Percentiles rank a stretch among this genome's conserved stretches.
phyloP scores from a whole-genome alignment of 1,140 invertebrate genomes.

The Drosophila erecta region DNA sequence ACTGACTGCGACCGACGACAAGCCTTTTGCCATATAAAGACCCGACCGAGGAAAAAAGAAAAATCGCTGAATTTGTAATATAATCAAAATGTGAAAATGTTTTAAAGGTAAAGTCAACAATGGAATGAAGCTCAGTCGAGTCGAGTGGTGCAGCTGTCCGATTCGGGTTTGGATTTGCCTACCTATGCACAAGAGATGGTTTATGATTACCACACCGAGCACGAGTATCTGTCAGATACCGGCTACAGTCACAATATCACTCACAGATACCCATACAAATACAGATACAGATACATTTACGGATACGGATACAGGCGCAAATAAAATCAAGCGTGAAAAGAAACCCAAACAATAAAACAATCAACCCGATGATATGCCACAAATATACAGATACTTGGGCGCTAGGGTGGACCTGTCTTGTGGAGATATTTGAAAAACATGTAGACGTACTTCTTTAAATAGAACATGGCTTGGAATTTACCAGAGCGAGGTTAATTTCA shows the following conservation, averaged over 20 bases:
- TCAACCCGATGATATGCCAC: slow-evolving; percentile 59
- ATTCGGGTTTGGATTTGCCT: slow-evolving; percentile 63
- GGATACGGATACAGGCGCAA: slow-evolving; percentile 22
- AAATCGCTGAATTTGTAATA: slow-evolving; percentile 76
- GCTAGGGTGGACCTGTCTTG: slow-evolving; percentile 22
- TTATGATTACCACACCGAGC: slow-evolving; percentile 52
- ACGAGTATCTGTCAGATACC: slow-evolving; percentile 54
- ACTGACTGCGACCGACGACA: slow-evolving; percentile 28
- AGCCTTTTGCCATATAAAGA: slow-evolving; percentile 65
- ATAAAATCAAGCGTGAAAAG: slow-evolving; percentile 50
- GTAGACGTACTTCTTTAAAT: neutral
- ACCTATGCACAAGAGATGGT: slow-evolving; percentile 72
- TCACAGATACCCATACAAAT: slow-evolving; percentile 16
- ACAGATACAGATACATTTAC: slow-evolving; percentile 13
- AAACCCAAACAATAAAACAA: slow-evolving; percentile 50
- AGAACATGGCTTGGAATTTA: neutral
- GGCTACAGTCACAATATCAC: slow-evolving; percentile 12
- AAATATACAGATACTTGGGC: slow-evolving; percentile 29
- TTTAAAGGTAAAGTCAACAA: slow-evolving; percentile 79
- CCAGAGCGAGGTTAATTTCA: no score
- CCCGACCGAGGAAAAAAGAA: slow-evolving; percentile 15
- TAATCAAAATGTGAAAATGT: slow-evolving; percentile 60
- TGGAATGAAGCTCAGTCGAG: slow-evolving; percentile 30
- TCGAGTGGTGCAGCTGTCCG: slow-evolving; percentile 58
- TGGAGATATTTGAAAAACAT: neutral